phyloP scores from a whole-genome alignment of 1,140 invertebrate genomes.

The Asobara japonica region DNA sequence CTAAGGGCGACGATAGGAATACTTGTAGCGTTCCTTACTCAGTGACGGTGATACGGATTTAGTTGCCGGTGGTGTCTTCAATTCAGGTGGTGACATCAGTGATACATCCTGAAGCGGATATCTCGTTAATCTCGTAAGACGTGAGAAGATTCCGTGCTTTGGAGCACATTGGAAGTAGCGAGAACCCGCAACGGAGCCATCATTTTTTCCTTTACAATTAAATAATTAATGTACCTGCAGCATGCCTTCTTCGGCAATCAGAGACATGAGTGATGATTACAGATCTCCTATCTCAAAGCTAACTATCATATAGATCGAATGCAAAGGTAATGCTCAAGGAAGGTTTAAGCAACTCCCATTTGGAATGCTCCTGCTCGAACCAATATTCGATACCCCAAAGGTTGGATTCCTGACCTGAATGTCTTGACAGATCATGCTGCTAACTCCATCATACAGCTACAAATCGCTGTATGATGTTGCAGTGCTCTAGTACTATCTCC shows the following conservation, averaged over 20 bases:
- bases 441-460: too few species aligned
- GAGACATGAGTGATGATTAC: too few species aligned
- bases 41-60: constrained; percentile 60
- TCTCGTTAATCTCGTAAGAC: constrained; percentile 86
- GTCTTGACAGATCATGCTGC: too few species aligned
- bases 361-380: too few species aligned
- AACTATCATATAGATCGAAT: too few species aligned
- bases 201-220: constrained; percentile 85
- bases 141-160: constrained; percentile 92
- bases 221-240: neutral
- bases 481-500: too few species aligned
- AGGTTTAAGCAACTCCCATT: too few species aligned
- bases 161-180: constrained; percentile 95
- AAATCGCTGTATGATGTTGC: too few species aligned
- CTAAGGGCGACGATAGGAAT: constrained; percentile 44
- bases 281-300: too few species aligned
- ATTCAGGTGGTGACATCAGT: constrained; percentile 51
- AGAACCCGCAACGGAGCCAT: constrained; percentile 92
- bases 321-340: too few species aligned
- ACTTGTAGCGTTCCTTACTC: constrained; percentile 60
- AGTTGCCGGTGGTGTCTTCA: constrained; percentile 54
- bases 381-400: too few species aligned
- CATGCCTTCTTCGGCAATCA: neutral
- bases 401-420: too few species aligned
- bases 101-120: constrained; percentile 68